A percentile compares a stretch with the other conserved stretches of the same genome.
Conservation (phyloP, 2,113 vertebrate species). For the Paracyprichromis sp. region DNA sequence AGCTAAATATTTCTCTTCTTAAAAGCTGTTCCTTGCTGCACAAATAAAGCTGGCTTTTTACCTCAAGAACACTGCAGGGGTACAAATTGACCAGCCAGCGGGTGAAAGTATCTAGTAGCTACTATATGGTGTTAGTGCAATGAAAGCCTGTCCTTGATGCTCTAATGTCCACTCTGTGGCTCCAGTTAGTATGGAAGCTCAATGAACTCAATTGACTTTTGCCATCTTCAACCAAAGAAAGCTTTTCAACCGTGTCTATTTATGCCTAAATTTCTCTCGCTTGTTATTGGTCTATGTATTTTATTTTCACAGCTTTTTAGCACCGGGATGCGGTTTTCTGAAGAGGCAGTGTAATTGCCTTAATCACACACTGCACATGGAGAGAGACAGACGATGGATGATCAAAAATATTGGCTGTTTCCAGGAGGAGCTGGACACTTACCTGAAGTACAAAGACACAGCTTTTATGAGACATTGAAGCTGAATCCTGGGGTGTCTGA, state of each 20-base stretch:
- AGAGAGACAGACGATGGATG: not conserved
- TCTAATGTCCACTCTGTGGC: not conserved
- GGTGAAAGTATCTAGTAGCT: not conserved
- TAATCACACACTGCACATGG: not conserved
- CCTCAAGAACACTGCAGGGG: not conserved
- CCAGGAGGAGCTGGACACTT: not conserved
- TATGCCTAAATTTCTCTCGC: not conserved
- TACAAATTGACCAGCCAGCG: not conserved
- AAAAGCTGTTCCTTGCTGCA: not conserved
- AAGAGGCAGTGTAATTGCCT: conserved; percentile 24
- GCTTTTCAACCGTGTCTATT: not conserved
- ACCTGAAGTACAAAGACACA: not conserved
- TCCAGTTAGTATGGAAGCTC: not conserved
- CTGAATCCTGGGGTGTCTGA: conserved; percentile 16
- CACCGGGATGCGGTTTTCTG: not conserved
- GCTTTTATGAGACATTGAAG: not conserved
- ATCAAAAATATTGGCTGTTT: conserved; percentile 1
- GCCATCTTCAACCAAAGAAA: not conserved
- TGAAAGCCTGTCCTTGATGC: not conserved
- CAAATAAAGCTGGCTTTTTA: not conserved
- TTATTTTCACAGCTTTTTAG: not conserved
- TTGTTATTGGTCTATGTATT: not conserved
- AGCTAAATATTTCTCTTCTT: not conserved
- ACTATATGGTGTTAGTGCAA: not conserved
- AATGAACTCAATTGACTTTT: not conserved